Base-by-base conservation (phyloP, 2,113 vertebrate genomes). In the Sander vitreus region DNA sequence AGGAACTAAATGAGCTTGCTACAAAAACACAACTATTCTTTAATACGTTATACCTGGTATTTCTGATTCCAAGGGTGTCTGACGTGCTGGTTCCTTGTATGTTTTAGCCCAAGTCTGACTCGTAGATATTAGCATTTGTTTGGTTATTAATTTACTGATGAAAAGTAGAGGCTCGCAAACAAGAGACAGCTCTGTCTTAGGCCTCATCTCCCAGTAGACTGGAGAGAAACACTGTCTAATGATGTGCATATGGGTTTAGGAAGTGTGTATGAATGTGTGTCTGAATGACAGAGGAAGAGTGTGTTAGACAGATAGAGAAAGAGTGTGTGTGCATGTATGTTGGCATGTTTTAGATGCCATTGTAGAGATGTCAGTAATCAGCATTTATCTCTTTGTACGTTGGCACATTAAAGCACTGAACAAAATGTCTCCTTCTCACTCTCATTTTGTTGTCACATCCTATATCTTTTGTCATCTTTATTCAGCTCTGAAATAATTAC, bases 301-400 rank as follows among this genome's bases (percentile, higher is more conserved):
- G 73, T 53, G 76, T 59, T 33, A 71, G 66, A 55, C 45, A 3
- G 23, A 16, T 0, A 33, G 59, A 45, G 19, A 2, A 16, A 43
- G 12, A 2, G 58, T 69, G 66, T 55, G 64, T 33, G 76, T 77
- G 62, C 25, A 63, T 50, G 71, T 80, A 80, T 83, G 87, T 76
- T 67, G 88, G 92, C 87, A 88, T 88, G 84, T 88, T 93, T 90
- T 88, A 75, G 81, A 92, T 91, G 90, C 89, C 88, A 51, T 54
- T 71, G 86, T 92, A 93, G 91, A 89, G 85, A 88, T 85, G 79
- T 93, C 88, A 82, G 74, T 83, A 73, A 86, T 87, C 53, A 87
- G 88, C 88, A 88, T 93, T 93, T 89, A 88, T 91, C 80, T 91
- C 79, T 93, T 91, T 94, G 88, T 93, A 91, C 66, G 33, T 83